Percentiles rank a stretch among this genome's conserved stretches.
These are phyloP conservation scores for Notoglanidium macrostoma DNA, from an alignment of 2,797 vertebrate species.

Conservation along the genomic window DNA sequence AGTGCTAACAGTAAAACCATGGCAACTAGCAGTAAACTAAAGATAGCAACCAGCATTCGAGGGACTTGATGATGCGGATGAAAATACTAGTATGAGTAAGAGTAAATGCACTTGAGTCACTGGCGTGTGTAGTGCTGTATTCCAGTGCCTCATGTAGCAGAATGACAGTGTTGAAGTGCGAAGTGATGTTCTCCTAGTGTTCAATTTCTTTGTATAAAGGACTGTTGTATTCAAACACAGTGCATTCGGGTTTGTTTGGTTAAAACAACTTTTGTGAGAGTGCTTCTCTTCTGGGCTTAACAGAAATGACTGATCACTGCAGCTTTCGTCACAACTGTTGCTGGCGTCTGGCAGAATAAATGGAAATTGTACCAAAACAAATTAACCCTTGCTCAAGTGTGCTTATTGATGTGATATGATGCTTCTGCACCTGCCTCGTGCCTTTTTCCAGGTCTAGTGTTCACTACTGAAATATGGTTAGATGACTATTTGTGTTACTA, in stretches of 20 bases:
- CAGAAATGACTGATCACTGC: slow-evolving; percentile 21
- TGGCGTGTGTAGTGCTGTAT: not conserved
- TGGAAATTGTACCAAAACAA: slow-evolving; percentile 1
- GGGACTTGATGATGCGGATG: not conserved
- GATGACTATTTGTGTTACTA: not conserved
- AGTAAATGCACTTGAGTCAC: not conserved
- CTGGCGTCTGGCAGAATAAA: not conserved
- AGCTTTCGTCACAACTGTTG: not conserved
- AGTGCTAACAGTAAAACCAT: not conserved
- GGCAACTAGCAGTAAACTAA: not conserved
- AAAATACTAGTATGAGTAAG: not conserved
- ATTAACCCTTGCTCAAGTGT: slow-evolving; percentile 16
- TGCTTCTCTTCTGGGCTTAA: not conserved
- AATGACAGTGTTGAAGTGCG: not conserved
- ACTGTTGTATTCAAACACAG: not conserved
- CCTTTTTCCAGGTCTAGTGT: not conserved
- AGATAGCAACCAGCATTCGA: not conserved
- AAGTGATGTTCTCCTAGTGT: not conserved
- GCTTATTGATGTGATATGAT: not conserved
- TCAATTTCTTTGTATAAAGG: not conserved
- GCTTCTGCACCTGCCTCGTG: not conserved
- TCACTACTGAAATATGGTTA: not conserved
- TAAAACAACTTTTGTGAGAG: not conserved
- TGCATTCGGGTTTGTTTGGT: not conserved
- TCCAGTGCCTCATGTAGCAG: not conserved